Evolutionary conservation across 2,888 invertebrate species (phyloP).

Genomic region (Tanytarsus gracilentus): DNA sequence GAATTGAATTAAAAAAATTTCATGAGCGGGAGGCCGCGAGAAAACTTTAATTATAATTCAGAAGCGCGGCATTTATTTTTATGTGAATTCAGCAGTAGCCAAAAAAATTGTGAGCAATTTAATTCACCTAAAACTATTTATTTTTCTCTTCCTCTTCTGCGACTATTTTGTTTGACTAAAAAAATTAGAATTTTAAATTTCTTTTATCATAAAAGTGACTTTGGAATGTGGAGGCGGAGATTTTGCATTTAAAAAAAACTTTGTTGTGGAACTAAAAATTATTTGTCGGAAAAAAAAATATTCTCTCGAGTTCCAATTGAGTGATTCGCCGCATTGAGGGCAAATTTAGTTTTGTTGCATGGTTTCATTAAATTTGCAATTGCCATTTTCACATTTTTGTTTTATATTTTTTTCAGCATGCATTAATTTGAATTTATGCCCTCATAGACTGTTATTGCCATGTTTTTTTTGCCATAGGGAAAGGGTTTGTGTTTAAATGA

Average conservation of each 20-base stretch:
- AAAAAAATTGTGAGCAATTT: conserved; percentile 1
- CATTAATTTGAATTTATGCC: conserved; percentile 13
- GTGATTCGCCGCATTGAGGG: conserved; percentile 15
- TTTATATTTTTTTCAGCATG: background rate
- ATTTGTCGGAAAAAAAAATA: background rate
- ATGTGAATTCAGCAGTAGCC: conserved; percentile 17
- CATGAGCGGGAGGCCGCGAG: background rate
- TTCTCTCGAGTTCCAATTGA: conserved; percentile 25
- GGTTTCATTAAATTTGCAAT: conserved; percentile 24
- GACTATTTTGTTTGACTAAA: background rate
- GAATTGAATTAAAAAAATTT: conserved; percentile 25
- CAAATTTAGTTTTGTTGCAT: conserved; percentile 23
- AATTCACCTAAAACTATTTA: background rate
- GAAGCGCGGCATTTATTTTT: conserved; percentile 6
- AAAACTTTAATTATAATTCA: conserved; percentile 7
- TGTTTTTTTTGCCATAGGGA: too few species aligned
- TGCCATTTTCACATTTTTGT: conserved; percentile 14
- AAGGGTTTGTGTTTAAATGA: too few species aligned
- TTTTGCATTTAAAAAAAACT: too few species aligned
- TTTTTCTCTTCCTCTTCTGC: too few species aligned
- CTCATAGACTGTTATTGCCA: too few species aligned
- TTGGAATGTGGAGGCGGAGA: too few species aligned
- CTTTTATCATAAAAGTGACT: background rate
- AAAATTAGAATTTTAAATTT: conserved; percentile 15
- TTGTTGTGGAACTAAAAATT: background rate